These are phyloP conservation scores for Trogon surrucura DNA, from an alignment of 2,113 vertebrate genomes.

Conservation along the genomic window DNA sequence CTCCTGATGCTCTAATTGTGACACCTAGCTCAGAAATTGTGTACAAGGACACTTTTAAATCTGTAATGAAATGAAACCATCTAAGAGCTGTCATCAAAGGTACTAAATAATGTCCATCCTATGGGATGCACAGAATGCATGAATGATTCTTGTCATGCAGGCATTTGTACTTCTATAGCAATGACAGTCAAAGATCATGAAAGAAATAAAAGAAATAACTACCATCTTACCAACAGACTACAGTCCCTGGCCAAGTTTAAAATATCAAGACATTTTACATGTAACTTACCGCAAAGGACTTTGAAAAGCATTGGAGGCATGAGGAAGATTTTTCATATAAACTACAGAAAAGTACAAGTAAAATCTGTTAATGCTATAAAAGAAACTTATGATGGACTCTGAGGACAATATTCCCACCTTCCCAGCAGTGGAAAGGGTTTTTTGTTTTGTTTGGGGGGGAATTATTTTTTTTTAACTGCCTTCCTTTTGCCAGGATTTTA, in stretches of 20 bases:
- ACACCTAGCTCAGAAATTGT: background rate
- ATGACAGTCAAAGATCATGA: background rate
- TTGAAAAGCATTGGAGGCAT: background rate
- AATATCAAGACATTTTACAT: background rate
- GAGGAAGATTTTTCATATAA: background rate
- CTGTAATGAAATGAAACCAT: background rate
- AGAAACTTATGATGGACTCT: background rate
- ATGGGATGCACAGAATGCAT: fast-evolving
- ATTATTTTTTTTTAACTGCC: background rate
- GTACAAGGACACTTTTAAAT: background rate
- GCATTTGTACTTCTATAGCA: background rate
- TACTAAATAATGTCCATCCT: background rate
- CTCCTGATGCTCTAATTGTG: background rate
- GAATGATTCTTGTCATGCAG: background rate
- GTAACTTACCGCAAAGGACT: background rate
- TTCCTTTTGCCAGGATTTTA: conserved; percentile 43
- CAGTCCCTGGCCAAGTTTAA: background rate
- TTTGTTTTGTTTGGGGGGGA: background rate
- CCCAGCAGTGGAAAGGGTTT: background rate
- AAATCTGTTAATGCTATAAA: background rate
- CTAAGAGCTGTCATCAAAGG: background rate
- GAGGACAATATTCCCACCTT: conserved; percentile 2
- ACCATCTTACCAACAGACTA: background rate
- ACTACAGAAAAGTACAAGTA: background rate
- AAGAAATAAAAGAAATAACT: background rate